phyloP scores from a whole-genome alignment of 2,113 vertebrate species.

The Ibidorhyncha struthersii region DNA sequence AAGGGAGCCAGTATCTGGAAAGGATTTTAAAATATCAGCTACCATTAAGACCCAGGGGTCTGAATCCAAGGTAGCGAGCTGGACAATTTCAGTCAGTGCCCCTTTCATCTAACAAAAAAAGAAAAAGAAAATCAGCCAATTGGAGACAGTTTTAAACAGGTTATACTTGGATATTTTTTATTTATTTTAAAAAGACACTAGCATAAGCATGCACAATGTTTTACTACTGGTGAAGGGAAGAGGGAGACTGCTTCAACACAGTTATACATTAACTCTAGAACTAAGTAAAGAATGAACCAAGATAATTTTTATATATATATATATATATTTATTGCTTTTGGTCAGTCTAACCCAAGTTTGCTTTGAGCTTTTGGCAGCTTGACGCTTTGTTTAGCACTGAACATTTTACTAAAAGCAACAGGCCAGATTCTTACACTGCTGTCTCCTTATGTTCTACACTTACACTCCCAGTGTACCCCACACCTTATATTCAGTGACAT shows the following conservation, averaged over 20 bases:
- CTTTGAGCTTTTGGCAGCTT: background rate
- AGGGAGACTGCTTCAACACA: background rate
- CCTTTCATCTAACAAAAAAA: slow-evolving; percentile 90
- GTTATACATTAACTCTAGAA: slow-evolving; percentile 22
- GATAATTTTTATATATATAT: no score
- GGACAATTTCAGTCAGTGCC: slow-evolving; percentile 94
- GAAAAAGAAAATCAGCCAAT: slow-evolving; percentile 66
- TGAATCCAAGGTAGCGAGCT: slow-evolving; percentile 93
- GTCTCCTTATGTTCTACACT: background rate
- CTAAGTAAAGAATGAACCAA: background rate
- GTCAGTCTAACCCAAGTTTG: background rate
- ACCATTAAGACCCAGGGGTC: slow-evolving; percentile 99
- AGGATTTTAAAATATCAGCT: slow-evolving; percentile 97
- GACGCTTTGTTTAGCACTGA: background rate
- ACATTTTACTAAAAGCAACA: background rate
- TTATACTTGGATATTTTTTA: background rate
- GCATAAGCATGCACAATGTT: slow-evolving; percentile 35
- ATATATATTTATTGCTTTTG: background rate
- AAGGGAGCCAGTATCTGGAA: slow-evolving; percentile 94
- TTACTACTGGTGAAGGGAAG: slow-evolving; percentile 14
- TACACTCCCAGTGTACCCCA: background rate
- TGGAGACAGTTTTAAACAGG: slow-evolving; percentile 36
- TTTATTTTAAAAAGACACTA: background rate
- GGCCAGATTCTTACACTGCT: background rate
- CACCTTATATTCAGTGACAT: background rate